Percentiles rank a stretch among this genome's conserved stretches.
Evolutionary conservation across 2,888 invertebrate genomes (phyloP).

Genomic region (Rosalia funebris): DNA sequence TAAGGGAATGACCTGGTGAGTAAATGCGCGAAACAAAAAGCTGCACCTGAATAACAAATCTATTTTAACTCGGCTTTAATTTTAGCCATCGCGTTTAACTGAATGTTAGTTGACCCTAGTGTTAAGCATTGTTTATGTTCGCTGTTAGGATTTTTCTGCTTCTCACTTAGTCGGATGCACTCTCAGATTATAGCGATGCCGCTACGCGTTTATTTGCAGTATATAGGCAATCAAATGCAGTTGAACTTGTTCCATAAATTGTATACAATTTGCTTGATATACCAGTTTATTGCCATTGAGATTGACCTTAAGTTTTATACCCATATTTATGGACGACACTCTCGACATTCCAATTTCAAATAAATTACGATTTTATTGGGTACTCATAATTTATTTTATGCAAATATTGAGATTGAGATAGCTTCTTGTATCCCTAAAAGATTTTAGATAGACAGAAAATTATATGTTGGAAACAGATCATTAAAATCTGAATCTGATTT

Average conservation of each 20-base stretch:
- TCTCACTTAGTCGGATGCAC: conserved; percentile 8
- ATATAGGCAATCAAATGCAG: conserved; percentile 3
- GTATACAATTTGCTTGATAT: conserved; percentile 19
- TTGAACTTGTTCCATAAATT: conserved; percentile 11
- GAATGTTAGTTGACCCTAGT: conserved; percentile 41
- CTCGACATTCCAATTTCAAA: not conserved
- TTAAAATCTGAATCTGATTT: too few species aligned
- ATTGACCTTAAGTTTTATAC: conserved; percentile 8
- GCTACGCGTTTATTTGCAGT: conserved; percentile 4
- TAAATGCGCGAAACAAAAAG: conserved; percentile 6
- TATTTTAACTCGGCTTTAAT: conserved; percentile 38
- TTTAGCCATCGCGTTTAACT: conserved; percentile 35
- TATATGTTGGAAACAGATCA: too few species aligned
- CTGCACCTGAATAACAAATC: conserved; percentile 39
- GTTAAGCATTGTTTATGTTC: conserved; percentile 27
- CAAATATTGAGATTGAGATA: too few species aligned
- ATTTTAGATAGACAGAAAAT: too few species aligned
- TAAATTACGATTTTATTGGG: not conserved
- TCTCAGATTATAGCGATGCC: conserved; percentile 8
- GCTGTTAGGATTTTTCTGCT: conserved; percentile 18
- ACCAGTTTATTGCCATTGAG: conserved; percentile 10
- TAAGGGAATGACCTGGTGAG: conserved; percentile 21
- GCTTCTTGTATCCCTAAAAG: too few species aligned
- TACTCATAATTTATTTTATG: too few species aligned
- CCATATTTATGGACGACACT: not conserved